These are phyloP conservation scores for Synodontis membranacea DNA, from an alignment of 2,113 vertebrate genomes.

Conservation along the genomic window DNA sequence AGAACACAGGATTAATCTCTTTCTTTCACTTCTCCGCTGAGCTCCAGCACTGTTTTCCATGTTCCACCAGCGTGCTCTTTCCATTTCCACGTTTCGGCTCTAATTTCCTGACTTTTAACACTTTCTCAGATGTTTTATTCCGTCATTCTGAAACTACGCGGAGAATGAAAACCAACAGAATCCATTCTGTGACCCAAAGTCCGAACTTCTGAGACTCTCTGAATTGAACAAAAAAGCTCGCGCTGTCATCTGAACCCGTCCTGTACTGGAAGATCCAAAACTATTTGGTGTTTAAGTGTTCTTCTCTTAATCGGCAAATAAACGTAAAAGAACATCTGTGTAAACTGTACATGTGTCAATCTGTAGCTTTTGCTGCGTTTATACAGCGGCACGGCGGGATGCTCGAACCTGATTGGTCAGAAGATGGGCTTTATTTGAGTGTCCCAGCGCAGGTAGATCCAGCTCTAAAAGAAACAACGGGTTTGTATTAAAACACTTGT, in stretches of 20 bases:
- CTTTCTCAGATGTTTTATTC: background rate
- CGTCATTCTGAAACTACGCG: background rate
- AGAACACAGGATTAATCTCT: background rate
- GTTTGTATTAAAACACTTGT: background rate
- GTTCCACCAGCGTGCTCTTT: background rate
- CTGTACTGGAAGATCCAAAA: background rate
- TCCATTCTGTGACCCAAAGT: background rate
- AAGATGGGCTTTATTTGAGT: background rate
- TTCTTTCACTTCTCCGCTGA: background rate
- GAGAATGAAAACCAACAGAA: background rate
- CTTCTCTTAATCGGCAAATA: background rate
- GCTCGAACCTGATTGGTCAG: background rate
- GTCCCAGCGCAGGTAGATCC: background rate
- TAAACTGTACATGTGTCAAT: background rate
- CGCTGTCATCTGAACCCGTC: background rate
- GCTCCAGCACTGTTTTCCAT: background rate
- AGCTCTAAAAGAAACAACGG: background rate
- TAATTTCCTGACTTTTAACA: background rate
- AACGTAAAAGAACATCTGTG: background rate
- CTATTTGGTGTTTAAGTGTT: background rate
- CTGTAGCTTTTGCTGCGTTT: background rate
- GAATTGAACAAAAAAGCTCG: background rate
- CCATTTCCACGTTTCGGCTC: background rate
- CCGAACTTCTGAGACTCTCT: background rate
- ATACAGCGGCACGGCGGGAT: background rate